Conservation (phyloP, 1,140 invertebrate genomes). For the Papilio glaucus region DNA sequence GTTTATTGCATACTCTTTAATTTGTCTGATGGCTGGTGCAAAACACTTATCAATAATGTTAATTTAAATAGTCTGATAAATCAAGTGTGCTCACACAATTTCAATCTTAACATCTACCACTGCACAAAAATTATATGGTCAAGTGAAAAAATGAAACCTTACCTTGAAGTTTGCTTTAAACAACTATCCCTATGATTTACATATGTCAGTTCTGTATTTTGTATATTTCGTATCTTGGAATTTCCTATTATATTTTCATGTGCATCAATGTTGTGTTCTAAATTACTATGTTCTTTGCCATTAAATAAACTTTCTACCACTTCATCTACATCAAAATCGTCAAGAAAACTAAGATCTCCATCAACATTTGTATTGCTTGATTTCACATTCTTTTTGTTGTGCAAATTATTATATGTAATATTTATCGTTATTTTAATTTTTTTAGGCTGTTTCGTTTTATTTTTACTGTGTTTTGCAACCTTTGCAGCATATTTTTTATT, state of each 20-base stretch:
- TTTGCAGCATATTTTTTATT: slow-evolving; percentile 1
- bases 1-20: neutral
- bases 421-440: slow-evolving; percentile 49
- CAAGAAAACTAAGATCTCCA: slow-evolving; percentile 59
- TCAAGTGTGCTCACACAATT: no score
- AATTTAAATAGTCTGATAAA: no score
- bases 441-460: slow-evolving; percentile 37
- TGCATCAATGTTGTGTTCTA: slow-evolving; percentile 4
- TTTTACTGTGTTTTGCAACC: slow-evolving; percentile 7
- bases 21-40: neutral
- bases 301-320: slow-evolving; percentile 57
- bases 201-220: neutral
- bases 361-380: slow-evolving; percentile 23
- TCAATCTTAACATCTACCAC: no score
- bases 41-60: no score
- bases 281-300: slow-evolving; percentile 23
- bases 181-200: neutral
- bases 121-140: no score
- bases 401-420: slow-evolving; percentile 43
- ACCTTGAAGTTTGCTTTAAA: neutral
- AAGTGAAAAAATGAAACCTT: neutral
- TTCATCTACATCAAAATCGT: slow-evolving; percentile 65
- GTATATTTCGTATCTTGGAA: neutral
- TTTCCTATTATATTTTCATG: neutral
- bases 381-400: slow-evolving; percentile 33